Conservation (phyloP, 2,113 vertebrate species). For the Pseudorectes ferrugineus region DNA sequence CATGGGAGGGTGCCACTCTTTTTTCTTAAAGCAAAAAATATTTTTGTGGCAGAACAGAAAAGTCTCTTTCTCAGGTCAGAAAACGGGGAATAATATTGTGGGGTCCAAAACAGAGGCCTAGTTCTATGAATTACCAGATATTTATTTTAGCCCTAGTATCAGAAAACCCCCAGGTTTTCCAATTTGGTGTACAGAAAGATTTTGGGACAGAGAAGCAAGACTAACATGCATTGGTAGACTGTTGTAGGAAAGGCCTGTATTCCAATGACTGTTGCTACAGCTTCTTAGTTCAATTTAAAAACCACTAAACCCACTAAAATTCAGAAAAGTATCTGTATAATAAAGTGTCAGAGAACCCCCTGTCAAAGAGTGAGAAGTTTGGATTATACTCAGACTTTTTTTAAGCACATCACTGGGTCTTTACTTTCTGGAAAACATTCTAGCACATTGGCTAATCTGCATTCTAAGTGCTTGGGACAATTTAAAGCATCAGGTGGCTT, state of each 20-base stretch:
- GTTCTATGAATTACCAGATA: background rate
- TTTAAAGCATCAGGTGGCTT: background rate
- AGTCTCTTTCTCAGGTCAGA: background rate
- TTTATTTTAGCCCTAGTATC: background rate
- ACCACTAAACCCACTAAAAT: background rate
- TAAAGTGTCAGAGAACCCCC: background rate
- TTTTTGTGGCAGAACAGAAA: background rate
- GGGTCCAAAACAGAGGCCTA: background rate
- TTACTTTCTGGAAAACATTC: background rate
- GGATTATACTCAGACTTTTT: background rate
- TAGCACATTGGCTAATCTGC: background rate
- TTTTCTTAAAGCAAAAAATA: background rate
- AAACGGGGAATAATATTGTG: background rate
- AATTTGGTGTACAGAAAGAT: background rate
- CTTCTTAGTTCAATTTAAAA: background rate
- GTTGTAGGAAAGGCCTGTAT: background rate
- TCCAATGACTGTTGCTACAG: background rate
- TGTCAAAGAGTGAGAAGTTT: background rate
- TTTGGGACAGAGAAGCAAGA: background rate
- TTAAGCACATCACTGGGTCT: background rate
- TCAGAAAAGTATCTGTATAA: background rate
- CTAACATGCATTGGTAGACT: background rate
- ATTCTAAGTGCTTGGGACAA: background rate
- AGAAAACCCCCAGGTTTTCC: background rate
- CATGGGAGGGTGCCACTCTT: background rate